Evolutionary conservation across 2,113 vertebrate genomes (phyloP), one percentile per base, ranked within the genome.

Genomic region (Stegastes partitus): DNA sequence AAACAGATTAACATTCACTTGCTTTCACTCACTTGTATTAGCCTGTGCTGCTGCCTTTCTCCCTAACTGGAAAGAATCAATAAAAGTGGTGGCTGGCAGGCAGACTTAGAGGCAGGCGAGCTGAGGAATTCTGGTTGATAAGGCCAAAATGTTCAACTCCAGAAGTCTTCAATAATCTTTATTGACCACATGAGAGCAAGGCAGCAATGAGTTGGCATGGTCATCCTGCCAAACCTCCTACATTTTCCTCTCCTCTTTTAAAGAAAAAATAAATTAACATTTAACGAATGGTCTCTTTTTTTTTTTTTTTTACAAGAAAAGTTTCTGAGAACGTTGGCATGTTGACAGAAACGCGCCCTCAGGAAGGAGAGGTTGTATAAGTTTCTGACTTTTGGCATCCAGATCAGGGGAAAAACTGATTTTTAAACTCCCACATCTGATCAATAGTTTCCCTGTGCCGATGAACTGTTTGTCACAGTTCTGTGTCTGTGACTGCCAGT

Each of bases 181-280:
- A 83, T 44, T 85, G 82, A 89, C 68, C 68, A 83, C 77, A 77
- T 54, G 49, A 71, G 81, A 81, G 61, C 23, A 55, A 70, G 53
- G 50, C 47, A 44, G 51, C 49, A 55, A 50, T 21, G 2, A 69
- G 25, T 49, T 53, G n/a, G 25, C 11, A 19, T 31, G 9, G 55
- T 53, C 73, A 42, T 72, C 49, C 22, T 44, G 58, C 44, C 51
- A 64, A 64, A 70, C 59, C 55, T 53, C 57, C 16, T 21, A 61
- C 42, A 62, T 66, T 0, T 37, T 58, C 25, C 44, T 54, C 50
- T 69, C 2, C 11, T 57, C 59, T 63, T 50, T 11, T 22, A 2
- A 2, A n/a, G n/a, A n/a, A 28, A 47, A 65, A 47, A 10, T n/a
- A n/a, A 50, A 50, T 9, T 49, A 64, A 25, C 5, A 49, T 22